Conservation (phyloP, 2,797 vertebrate species). For the Acanthurus tractus region DNA sequence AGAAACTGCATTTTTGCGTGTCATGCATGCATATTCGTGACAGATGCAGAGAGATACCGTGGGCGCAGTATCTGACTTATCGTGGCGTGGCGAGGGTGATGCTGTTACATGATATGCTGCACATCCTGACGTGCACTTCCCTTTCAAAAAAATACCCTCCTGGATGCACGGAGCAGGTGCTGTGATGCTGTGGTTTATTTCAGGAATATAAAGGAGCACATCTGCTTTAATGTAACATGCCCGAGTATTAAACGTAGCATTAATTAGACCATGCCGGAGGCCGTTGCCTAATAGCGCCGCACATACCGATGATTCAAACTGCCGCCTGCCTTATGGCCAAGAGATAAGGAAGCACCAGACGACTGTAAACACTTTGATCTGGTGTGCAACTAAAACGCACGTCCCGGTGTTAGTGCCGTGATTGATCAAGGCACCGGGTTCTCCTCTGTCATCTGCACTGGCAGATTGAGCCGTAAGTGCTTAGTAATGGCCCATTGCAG, state of each 20-base stretch:
- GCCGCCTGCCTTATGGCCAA: conserved; percentile 37
- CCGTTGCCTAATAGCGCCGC: conserved; percentile 37
- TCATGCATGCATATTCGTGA: neutral
- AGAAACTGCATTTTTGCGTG: conserved; percentile 1
- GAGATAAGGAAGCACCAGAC: conserved; percentile 42
- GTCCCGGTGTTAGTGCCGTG: neutral
- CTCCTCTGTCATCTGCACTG: conserved; percentile 28
- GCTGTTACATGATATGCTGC: conserved; percentile 58
- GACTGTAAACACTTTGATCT: conserved; percentile 59
- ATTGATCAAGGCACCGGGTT: neutral
- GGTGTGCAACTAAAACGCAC: conserved; percentile 44
- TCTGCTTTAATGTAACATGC: neutral
- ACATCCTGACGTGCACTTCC: conserved; percentile 50
- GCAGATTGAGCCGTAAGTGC: conserved; percentile 17
- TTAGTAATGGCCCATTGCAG: conserved; percentile 29
- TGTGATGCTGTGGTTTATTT: neutral
- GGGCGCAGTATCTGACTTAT: conserved; percentile 27
- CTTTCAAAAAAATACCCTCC: conserved; percentile 12
- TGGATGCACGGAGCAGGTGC: conserved; percentile 35
- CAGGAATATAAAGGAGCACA: neutral
- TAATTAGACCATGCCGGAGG: conserved; percentile 43
- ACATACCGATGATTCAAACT: conserved; percentile 63
- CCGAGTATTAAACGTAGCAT: conserved; percentile 6
- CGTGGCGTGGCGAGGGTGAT: conserved; percentile 39
- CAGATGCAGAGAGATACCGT: conserved; percentile 15